Evolutionary conservation across 1,140 invertebrate genomes (phyloP).

Genomic region (Condylostylus longicornis): DNA sequence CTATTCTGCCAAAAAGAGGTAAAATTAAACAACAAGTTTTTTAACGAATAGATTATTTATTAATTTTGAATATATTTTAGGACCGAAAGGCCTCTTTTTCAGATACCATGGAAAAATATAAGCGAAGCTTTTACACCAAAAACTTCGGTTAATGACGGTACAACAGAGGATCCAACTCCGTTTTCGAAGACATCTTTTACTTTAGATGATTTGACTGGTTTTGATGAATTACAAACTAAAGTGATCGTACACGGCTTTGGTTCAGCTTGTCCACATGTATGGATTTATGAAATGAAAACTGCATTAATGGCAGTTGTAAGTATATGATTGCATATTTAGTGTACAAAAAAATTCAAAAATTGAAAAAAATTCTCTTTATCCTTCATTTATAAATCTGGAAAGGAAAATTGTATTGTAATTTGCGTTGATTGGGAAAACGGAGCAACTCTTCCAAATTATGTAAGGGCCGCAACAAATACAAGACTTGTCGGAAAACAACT

Average conservation of each 20-base stretch:
- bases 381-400: too few relatives aligned
- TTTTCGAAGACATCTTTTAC: constrained; percentile 9
- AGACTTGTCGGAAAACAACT: constrained; percentile 81
- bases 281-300: constrained; percentile 86
- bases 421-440: constrained; percentile 92
- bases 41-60: constrained; percentile 1
- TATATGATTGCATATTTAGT: too few relatives aligned
- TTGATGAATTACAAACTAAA: constrained; percentile 50
- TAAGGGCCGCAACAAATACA: constrained; percentile 83
- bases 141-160: too few relatives aligned
- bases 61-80: constrained; percentile 15
- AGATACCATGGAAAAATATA: constrained; percentile 51
- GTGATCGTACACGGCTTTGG: constrained; percentile 92
- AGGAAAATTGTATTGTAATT: constrained; percentile 80
- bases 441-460: constrained; percentile 80
- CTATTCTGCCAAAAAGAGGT: constrained; percentile 45
- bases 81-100: constrained; percentile 45
- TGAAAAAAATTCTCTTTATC: constrained; percentile 2
- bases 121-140: constrained; percentile 37
- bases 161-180: not conserved
- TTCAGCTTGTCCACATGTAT: constrained; percentile 72
- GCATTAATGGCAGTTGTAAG: constrained; percentile 73
- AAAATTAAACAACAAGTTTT: constrained; percentile 7
- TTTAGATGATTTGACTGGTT: constrained; percentile 24
- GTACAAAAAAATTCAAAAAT: not conserved